Evolutionary conservation across 92 coral and sea anemone species (phyloP), one percentile per base, ranked within the genome.

Genomic region (Virgularia gustaviana): DNA sequence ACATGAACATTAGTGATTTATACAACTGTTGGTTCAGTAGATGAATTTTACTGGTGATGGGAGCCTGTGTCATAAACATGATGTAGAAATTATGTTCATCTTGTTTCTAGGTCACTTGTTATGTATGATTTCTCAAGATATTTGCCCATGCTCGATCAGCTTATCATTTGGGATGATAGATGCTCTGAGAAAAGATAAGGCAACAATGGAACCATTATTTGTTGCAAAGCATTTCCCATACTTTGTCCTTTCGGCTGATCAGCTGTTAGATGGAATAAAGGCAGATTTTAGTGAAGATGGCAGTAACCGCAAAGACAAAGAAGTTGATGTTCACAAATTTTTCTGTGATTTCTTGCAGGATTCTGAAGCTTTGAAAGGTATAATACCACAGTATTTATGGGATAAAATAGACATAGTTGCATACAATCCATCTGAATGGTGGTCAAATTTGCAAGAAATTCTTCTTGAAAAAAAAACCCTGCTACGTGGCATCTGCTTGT

Each of bases 221-320:
- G 72, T 65, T 39, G 70, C 76, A 25, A 59, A 63, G 15, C 85
- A 84, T 20, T 59, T 71, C 28, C 15, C 6, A 76, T 36, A 45
- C 71, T 85, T 80, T 75, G 32, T 59, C 49, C 82, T 80, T 58
- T 73, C 82, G 18, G 73, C 86, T 71, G 89, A 85, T 49, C 58
- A 66, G 42, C 51, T 85, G 32, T 78, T 85, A 15, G 76, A 80
- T 41, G 42, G 41, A 43, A 56, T 85, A 66, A 82, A 57, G 31
- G 70, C 76, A 12, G 77, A 80, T 29, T 80, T 65, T 34, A 80
- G 89, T 55, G 89, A 80, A 57, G 85, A 84, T 66, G 89, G 89
- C 34, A 70, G 79, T 35, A 85, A 85, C 59, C 28, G 51, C 54
- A 77, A 85, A 81, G 41, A 36, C 39, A 57, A 28, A 37, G 86